Evolutionary conservation across 2,888 invertebrate genomes (phyloP), one percentile per base, ranked within the genome.

Genomic region (Ormia ochracea): DNA sequence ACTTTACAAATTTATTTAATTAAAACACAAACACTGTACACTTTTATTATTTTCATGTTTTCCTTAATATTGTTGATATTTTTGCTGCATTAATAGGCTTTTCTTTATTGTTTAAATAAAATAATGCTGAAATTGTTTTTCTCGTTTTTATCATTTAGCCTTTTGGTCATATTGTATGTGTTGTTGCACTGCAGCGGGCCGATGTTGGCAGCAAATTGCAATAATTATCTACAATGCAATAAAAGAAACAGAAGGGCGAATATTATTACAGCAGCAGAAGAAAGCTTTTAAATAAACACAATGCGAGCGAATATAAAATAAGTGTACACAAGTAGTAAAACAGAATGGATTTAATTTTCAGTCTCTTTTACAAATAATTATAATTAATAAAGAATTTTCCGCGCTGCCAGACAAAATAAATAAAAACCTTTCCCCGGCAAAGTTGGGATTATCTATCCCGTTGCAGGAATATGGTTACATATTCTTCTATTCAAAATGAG

Each of bases 1-100:
- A 80, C 80, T 80, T 76, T 80, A 65, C 68, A 80, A 80, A 80
- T 80, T 80, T 80, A 80, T 80, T 80, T 80, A 80, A 80, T 80
- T 80, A 80, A 80, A 76, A 80, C 61, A 79, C 52, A 74, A 63
- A 69, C 63, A 19, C 50, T 38, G 43, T 31, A 50, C 19, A n/a
- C 14, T 26, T 50, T 6, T 14, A 7, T 45, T 38, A 41, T 54
- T 21, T 61, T 45, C 17, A 41, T 76, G 43, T 52, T 43, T 9
- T 33, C 48, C 23, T 58, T 17, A 26, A 31, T 41, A 6, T 50
- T 52, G 38, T 52, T 72, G 23, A 31, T 28, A n/a, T n/a, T 1
- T 63, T 33, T 50, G 14, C 38, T 68, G 48, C 58, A 28, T 38
- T 45, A n/a, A 19, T 50, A 48, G 48, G 45, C 61, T 74, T 73